Conservation (phyloP, 2,888 invertebrate genomes). For the Hesperia comma region DNA sequence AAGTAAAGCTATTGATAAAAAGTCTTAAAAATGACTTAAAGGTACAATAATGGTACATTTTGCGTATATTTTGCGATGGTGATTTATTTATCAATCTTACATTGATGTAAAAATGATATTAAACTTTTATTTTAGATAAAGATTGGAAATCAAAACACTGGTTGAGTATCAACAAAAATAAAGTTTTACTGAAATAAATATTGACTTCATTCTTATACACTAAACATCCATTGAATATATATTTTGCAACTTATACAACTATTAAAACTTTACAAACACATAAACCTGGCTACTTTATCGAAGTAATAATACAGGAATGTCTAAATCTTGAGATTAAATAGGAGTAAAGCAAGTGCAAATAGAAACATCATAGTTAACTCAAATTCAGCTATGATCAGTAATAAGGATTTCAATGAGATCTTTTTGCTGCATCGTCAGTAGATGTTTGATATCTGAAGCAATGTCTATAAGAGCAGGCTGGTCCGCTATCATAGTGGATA, state of each 20-base stretch:
- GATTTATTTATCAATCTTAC: constrained; percentile 19
- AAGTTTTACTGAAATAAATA: constrained; percentile 30
- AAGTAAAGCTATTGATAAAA: constrained; percentile 68
- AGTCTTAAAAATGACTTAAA: constrained; percentile 61
- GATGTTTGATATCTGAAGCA: constrained; percentile 59
- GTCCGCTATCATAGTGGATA: constrained; percentile 61
- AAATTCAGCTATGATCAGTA: constrained; percentile 35
- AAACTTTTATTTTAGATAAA: constrained; percentile 9
- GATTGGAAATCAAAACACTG: constrained; percentile 15
- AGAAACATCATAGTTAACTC: not conserved
- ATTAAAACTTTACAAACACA: not conserved
- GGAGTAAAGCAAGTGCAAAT: too few species aligned
- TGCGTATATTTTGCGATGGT: constrained; percentile 28
- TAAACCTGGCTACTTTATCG: not conserved
- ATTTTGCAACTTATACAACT: not conserved
- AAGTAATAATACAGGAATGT: too few species aligned
- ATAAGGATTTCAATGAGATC: constrained; percentile 62
- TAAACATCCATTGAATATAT: not conserved
- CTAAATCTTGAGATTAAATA: too few species aligned
- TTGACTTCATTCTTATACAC: not conserved
- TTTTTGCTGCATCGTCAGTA: constrained; percentile 61
- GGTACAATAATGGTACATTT: constrained; percentile 1
- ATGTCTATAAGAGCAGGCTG: constrained; percentile 60
- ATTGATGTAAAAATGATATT: constrained; percentile 13
- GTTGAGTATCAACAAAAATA: constrained; percentile 4